Evolutionary conservation across 2,113 vertebrate genomes (phyloP).

Genomic region (Cnemophilus loriae): DNA sequence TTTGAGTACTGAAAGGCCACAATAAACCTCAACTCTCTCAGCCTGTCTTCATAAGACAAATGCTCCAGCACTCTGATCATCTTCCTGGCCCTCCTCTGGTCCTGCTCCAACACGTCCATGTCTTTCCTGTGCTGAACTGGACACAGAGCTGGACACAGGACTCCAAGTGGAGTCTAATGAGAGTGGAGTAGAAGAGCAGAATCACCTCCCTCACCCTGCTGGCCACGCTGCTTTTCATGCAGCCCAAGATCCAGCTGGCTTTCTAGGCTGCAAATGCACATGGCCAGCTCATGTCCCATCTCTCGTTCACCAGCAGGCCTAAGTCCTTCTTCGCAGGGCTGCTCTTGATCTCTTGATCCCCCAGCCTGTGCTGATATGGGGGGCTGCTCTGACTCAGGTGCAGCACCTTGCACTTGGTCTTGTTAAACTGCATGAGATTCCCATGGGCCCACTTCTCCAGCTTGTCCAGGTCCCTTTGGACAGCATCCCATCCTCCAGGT

Average conservation of each 20-base stretch:
- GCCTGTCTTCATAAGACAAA: not conserved
- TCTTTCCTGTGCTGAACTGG: not conserved
- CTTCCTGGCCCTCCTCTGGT: not conserved
- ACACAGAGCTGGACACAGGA: not conserved
- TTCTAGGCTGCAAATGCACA: not conserved
- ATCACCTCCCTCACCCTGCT: not conserved
- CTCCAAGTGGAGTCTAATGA: not conserved
- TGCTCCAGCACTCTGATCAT: not conserved
- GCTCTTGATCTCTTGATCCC: not conserved
- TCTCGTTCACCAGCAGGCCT: not conserved
- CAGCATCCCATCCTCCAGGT: not conserved
- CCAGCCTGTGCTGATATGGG: not conserved
- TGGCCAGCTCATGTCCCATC: not conserved
- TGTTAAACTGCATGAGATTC: not conserved
- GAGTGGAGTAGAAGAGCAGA: not conserved
- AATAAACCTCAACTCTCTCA: not conserved
- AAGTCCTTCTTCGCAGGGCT: not conserved
- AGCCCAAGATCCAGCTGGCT: not conserved
- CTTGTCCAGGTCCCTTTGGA: not conserved
- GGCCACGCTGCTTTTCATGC: not conserved
- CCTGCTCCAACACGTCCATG: not conserved
- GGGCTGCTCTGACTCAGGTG: not conserved
- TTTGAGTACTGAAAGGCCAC: not conserved
- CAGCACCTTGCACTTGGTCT: not conserved
- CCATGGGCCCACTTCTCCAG: not conserved